phyloP scores from a whole-genome alignment of 2,888 invertebrate genomes.

The Cryptosula pallasiana region DNA sequence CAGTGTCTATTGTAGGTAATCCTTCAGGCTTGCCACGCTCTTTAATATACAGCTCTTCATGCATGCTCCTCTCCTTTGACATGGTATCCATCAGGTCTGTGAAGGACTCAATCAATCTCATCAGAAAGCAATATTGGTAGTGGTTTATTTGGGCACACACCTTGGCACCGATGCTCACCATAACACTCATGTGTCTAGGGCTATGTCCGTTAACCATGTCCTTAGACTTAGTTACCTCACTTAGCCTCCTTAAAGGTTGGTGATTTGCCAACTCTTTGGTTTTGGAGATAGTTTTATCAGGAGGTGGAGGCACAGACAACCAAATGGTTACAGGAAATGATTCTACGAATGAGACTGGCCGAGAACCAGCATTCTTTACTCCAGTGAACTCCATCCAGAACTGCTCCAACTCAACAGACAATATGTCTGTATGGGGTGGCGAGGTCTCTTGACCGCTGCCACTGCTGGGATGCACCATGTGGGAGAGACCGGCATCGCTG shows the following conservation, averaged over 20 bases:
- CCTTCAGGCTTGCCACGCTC: not conserved
- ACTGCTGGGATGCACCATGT: not conserved
- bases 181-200: slow-evolving; percentile 64
- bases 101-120: slow-evolving; percentile 75
- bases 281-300: not conserved
- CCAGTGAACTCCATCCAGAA: slow-evolving; percentile 89
- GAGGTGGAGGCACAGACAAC: slow-evolving; percentile 58
- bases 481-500: not conserved
- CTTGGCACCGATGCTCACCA: slow-evolving; percentile 76
- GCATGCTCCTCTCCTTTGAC: slow-evolving; percentile 37
- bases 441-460: not conserved
- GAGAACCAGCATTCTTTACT: slow-evolving; percentile 61
- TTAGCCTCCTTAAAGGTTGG: not conserved
- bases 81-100: slow-evolving; percentile 55
- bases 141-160: slow-evolving; percentile 87
- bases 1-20: not conserved
- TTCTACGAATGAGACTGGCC: slow-evolving; percentile 55
- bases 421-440: not conserved
- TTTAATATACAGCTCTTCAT: slow-evolving; percentile 31
- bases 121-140: slow-evolving; percentile 82
- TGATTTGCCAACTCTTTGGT: not conserved
- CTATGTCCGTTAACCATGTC: not conserved
- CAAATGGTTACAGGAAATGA: slow-evolving; percentile 80
- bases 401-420: slow-evolving; percentile 63
- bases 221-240: not conserved